Evolutionary conservation across 2,888 invertebrate genomes (phyloP).

Genomic region (Timandra comae): DNA sequence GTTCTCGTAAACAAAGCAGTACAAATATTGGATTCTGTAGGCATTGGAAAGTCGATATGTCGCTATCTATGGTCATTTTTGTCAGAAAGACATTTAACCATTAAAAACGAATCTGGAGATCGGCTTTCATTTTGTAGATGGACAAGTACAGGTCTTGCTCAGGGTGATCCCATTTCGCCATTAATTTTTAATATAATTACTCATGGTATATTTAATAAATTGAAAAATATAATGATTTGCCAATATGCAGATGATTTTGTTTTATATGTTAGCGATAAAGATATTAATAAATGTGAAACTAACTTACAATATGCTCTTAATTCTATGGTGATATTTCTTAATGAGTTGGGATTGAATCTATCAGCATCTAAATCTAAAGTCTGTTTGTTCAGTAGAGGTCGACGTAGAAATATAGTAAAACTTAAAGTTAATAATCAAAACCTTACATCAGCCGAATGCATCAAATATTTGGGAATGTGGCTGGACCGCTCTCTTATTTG

Average conservation of each 20-base stretch:
- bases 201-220: slow-evolving; percentile 3
- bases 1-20: slow-evolving; percentile 1
- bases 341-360: too few species aligned
- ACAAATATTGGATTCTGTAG: background rate
- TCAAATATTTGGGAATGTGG: too few species aligned
- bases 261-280: background rate
- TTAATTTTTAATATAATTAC: slow-evolving; percentile 21
- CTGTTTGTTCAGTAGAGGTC: too few species aligned
- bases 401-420: too few species aligned
- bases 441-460: too few species aligned
- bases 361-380: too few species aligned
- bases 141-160: slow-evolving; percentile 10
- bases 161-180: too few species aligned
- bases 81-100: background rate
- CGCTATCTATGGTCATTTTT: background rate
- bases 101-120: background rate
- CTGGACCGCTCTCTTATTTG: too few species aligned
- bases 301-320: too few species aligned
- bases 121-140: background rate
- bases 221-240: slow-evolving; percentile 6
- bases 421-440: too few species aligned
- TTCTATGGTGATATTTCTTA: too few species aligned
- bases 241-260: slow-evolving; percentile 19
- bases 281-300: too few species aligned
- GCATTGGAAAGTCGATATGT: background rate